Evolutionary conservation across 2,797 vertebrate genomes (phyloP), one percentile per base, ranked within the genome.

Genomic region (Myiothlypis chrysogaster): DNA sequence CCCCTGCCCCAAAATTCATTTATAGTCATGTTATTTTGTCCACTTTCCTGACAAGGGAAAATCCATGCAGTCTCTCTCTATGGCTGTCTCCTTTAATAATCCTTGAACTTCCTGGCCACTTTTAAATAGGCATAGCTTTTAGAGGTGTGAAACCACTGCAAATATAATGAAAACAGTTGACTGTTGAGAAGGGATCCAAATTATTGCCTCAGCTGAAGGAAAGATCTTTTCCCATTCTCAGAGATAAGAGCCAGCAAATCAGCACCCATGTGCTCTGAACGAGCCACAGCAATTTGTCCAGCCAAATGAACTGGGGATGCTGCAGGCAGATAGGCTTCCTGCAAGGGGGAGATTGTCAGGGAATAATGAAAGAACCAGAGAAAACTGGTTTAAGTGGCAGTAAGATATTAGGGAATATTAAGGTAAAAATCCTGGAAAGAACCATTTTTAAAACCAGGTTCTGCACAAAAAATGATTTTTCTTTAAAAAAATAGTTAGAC

Each of bases 291-390:
- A 96, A 94, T 94, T 85, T 94, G 93, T 85, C 76, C 93, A 81
- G 84, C 76, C 72, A 94, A 93, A 95, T 93, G 83, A 94, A 92
- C 64, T 47, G 79, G 39, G 94, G 69, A 94, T 94, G 87, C 82
- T 68, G 57, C 49, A 78, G 57, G 46, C 61, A 96, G 94, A 96
- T 83, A 96, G 87, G 43, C 79, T 75, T 60, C 22, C 91, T 96
- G 93, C 57, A 71, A 64, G 79, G 49, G 28, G 27, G 30, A 93
- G 91, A 93, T 91, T 94, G 82, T 81, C 85, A 81, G 57, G 71
- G 50, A 92, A 76, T 81, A 82, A 84, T 10, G 5, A 90, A 28
- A 90, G 24, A 89, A 87, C 32, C 50, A 53, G 83, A 87, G 23
- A 60, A 91, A 80, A 87, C 57, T 70, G 15, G 56, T 56, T 83